Percentiles rank a stretch among this genome's conserved stretches.
Conservation (phyloP, 2,888 invertebrate species). For the Noctua pronuba region DNA sequence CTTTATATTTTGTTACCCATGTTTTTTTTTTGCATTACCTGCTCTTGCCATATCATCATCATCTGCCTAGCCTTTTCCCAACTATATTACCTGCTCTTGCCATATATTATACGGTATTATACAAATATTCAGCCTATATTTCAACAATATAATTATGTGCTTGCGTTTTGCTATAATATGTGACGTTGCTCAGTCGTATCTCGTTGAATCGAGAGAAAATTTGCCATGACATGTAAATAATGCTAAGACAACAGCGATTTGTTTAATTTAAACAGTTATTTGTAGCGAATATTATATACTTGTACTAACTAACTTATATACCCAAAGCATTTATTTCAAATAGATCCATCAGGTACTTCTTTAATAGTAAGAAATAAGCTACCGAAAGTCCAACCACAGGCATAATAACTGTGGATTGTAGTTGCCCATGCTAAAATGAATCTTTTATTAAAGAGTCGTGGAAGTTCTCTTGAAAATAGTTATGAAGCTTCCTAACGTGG, state of each 20-base stretch:
- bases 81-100: not conserved
- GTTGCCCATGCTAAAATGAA: not conserved
- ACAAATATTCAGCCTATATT: not conserved
- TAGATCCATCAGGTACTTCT: not conserved
- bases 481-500: not conserved
- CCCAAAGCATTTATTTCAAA: not conserved
- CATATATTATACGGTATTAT: not conserved
- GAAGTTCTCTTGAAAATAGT: not conserved
- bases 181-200: not conserved
- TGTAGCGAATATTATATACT: not conserved
- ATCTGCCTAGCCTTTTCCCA: too few species aligned
- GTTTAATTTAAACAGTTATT: not conserved
- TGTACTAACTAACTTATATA: not conserved
- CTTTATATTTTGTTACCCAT: not conserved
- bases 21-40: not conserved
- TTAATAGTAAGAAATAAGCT: not conserved
- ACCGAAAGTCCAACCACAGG: not conserved
- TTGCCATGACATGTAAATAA: not conserved
- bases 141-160: not conserved
- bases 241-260: not conserved
- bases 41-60: not conserved
- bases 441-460: not conserved
- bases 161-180: not conserved
- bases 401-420: not conserved
- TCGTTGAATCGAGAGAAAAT: not conserved